Conservation (phyloP, 2,888 invertebrate species). For the Saturnia japonica region DNA sequence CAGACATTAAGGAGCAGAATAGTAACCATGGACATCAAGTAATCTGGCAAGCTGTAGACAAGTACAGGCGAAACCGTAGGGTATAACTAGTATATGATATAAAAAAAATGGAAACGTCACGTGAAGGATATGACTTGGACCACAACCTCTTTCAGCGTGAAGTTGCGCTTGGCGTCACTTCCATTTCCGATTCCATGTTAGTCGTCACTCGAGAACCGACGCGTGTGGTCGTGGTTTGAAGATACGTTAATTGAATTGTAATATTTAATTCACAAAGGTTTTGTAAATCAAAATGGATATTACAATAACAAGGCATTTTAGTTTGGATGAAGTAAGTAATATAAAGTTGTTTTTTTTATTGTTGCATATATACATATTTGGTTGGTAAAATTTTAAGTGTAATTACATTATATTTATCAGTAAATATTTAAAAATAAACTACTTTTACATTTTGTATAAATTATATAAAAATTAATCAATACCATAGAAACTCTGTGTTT, state of each 20-base stretch:
- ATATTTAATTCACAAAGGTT: slow-evolving; percentile 11
- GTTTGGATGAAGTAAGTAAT: slow-evolving; percentile 75
- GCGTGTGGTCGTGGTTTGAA: slow-evolving; percentile 37
- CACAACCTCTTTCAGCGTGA: slow-evolving; percentile 40
- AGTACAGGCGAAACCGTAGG: no score
- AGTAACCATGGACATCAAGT: no score
- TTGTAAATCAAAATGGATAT: slow-evolving; percentile 63
- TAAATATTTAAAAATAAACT: not conserved
- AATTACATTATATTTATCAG: not conserved
- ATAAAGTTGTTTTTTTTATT: not conserved
- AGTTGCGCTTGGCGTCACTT: slow-evolving; percentile 35
- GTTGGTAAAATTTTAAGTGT: not conserved
- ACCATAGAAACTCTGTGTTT: not conserved
- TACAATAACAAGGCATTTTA: slow-evolving; percentile 74
- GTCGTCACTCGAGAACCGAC: slow-evolving; percentile 47
- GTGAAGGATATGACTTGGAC: slow-evolving; percentile 48
- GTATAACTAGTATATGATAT: no score
- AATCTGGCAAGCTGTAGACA: no score
- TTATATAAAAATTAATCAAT: not conserved
- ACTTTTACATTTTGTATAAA: not conserved
- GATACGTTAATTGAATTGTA: slow-evolving; percentile 2
- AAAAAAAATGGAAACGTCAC: no score
- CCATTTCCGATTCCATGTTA: slow-evolving; percentile 53
- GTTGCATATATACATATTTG: not conserved
- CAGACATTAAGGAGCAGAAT: no score